Evolutionary conservation across 64 coral and sea anemone species (phyloP), one percentile per base, ranked within the genome.

Genomic region (Astreopora myriophthalma): DNA sequence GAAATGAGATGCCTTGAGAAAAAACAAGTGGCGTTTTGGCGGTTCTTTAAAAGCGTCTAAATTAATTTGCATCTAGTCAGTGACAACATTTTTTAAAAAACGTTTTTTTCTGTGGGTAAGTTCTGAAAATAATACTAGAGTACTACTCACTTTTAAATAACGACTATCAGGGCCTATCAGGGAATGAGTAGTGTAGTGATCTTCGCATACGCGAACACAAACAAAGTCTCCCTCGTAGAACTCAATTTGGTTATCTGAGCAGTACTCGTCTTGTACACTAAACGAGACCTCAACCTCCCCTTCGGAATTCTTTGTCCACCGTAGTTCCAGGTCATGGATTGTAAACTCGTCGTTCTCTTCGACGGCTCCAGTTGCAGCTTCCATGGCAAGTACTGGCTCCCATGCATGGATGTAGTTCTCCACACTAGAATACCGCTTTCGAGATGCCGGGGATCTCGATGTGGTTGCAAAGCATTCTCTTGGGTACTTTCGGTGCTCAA

Each of bases 401-500:
- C 94, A 96, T 3, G 84, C 14, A 0, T 31, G 1, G 28, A 96
- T 75, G 49, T 92, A 95, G 12, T 92, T 22, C 1, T 75, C 84
- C 86, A 95, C 32, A 14, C 68, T 87, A 13, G 60, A 16, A 42
- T 96, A 96, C 1, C 17, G 29, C 34, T 51, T 3, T 10, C 69
- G 40, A 14, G 94, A 96, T 36, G 90, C 89, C 31, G 46, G 38
- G 8, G 20, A 31, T 1, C 76, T 65, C 13, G 94, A 24, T 44
- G 69, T 52, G 2, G 24, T 33, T 42, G 91, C 79, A 80, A 96
- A 96, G 61, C 94, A 96, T 5, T 82, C 73, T 11, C 39, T 69
- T 33, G 69, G 69, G 19, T 85, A 79, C 44, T 79, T 93, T 40
- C 73, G 85, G 88, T 96, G 94, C 76, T 96, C 94, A 19, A 96